Conservation (phyloP, 2,888 invertebrate genomes). For the Bellardia bayeri region DNA sequence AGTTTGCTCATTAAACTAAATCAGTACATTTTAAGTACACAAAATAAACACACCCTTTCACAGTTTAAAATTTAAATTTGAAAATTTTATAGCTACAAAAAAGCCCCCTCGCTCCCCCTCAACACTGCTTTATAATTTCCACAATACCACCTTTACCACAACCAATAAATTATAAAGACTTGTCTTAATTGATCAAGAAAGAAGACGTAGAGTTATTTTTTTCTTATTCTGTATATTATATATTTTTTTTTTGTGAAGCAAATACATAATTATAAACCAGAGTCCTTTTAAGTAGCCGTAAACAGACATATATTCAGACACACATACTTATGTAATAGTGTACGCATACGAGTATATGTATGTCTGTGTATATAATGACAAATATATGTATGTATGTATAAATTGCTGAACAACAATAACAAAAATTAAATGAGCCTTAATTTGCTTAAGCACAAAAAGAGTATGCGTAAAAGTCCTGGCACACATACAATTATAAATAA, state of each 20-base stretch:
- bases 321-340: not conserved
- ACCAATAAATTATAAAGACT: not conserved
- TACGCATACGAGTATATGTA: too few relatives aligned
- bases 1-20: not conserved
- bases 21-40: not conserved
- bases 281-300: not conserved
- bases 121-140: too few relatives aligned
- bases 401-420: not conserved
- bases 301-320: not conserved
- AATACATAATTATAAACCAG: conserved; percentile 45
- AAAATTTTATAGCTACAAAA: not conserved
- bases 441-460: conserved; percentile 50
- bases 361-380: not conserved
- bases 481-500: not conserved
- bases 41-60: not conserved
- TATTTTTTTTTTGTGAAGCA: too few relatives aligned
- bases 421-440: conserved; percentile 58
- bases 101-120: too few relatives aligned
- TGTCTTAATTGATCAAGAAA: not conserved
- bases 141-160: not conserved
- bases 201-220: not conserved
- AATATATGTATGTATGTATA: not conserved
- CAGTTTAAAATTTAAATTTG: not conserved
- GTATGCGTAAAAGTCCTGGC: conserved; percentile 32
- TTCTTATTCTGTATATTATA: not conserved